Percentiles rank a stretch among this genome's conserved stretches.
Evolutionary conservation across 2,888 invertebrate genomes (phyloP).

Genomic region (Tillus elongatus): DNA sequence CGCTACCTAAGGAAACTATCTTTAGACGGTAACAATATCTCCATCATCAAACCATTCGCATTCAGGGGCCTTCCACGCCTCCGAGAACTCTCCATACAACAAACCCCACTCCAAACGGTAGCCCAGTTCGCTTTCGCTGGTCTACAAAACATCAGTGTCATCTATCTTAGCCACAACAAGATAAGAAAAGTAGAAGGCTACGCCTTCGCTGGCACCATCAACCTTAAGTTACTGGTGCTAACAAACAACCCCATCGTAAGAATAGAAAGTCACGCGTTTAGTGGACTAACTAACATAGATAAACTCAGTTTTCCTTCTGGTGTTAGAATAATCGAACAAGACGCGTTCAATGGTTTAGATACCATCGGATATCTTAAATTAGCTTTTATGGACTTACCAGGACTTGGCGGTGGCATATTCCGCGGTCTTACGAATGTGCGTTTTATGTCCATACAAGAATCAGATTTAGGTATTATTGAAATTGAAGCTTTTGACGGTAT

Average conservation of each 20-base stretch:
- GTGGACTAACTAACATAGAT: slow-evolving; percentile 72
- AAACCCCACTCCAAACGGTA: slow-evolving; percentile 72
- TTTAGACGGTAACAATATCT: slow-evolving; percentile 80
- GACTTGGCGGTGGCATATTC: slow-evolving; percentile 60
- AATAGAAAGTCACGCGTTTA: slow-evolving; percentile 75
- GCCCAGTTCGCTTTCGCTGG: slow-evolving; percentile 79
- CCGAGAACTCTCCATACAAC: slow-evolving; percentile 72
- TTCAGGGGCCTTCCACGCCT: slow-evolving; percentile 75
- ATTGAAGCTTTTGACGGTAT: slow-evolving; percentile 70
- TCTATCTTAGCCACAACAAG: slow-evolving; percentile 51
- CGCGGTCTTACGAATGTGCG: slow-evolving; percentile 68
- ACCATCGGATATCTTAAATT: slow-evolving; percentile 73
- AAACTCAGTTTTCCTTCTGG: slow-evolving; percentile 78
- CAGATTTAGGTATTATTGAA: slow-evolving; percentile 67
- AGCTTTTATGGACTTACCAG: slow-evolving; percentile 72
- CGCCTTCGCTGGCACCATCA: slow-evolving; percentile 80
- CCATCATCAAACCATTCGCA: slow-evolving; percentile 73
- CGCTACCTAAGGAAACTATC: slow-evolving; percentile 71
- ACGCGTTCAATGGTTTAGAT: slow-evolving; percentile 73
- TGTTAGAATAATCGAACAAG: slow-evolving; percentile 63
- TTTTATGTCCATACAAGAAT: slow-evolving; percentile 69
- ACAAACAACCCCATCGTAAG: slow-evolving; percentile 76
- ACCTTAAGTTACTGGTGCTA: slow-evolving; percentile 70
- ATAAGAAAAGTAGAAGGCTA: slow-evolving; percentile 53
- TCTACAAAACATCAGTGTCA: slow-evolving; percentile 68